Conservation (phyloP, 2,113 vertebrate species). For the Prionailurus bengalensis region DNA sequence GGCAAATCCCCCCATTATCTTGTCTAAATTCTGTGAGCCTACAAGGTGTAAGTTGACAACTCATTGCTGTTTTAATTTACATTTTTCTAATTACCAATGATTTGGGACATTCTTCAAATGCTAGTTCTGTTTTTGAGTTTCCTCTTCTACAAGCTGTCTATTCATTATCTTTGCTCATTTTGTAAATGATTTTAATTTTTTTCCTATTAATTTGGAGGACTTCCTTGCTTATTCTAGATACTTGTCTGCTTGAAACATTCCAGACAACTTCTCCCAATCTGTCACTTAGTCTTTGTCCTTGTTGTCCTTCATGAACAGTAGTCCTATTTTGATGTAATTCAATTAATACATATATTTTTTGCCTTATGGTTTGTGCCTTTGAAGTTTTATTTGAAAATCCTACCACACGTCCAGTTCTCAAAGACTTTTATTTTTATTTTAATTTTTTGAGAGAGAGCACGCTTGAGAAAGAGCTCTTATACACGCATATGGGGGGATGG, state of each 20-base stretch:
- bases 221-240: not conserved
- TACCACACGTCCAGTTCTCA: not conserved
- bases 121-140: constrained; percentile 36
- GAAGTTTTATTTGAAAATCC: constrained; percentile 18
- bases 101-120: constrained; percentile 41
- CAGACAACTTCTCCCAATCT: not conserved
- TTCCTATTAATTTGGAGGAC: constrained; percentile 5
- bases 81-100: constrained; percentile 23
- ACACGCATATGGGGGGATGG: too few relatives aligned
- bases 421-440: not conserved
- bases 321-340: constrained; percentile 27
- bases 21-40: not conserved
- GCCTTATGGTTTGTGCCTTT: not conserved
- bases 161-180: constrained; percentile 38
- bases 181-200: constrained; percentile 24
- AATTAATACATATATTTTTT: not conserved
- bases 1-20: not conserved
- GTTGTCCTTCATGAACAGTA: not conserved
- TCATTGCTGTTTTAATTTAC: not conserved
- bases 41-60: not conserved
- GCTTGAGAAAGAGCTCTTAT: too few relatives aligned
- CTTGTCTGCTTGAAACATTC: not conserved
- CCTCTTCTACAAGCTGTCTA: not conserved
- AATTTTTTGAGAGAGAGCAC: too few relatives aligned
- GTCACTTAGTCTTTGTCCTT: not conserved